A percentile compares a stretch with the other conserved stretches of the same genome.
These are phyloP conservation scores for Oriolus oriolus DNA, from an alignment of 2,113 vertebrate genomes.

Conservation along the genomic window DNA sequence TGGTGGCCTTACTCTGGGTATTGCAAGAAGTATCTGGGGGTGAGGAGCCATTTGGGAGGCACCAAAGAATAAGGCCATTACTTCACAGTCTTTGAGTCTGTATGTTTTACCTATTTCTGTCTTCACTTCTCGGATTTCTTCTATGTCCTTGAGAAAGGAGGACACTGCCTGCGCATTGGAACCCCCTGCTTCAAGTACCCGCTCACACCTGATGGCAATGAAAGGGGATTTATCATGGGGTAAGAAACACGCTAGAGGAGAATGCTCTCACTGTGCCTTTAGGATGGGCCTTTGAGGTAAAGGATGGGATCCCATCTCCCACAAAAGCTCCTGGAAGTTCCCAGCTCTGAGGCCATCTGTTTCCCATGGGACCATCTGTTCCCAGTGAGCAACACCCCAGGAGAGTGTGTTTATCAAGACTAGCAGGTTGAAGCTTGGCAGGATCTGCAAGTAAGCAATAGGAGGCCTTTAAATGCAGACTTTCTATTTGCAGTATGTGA, in stretches of 20 bases:
- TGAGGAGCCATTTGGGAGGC: neutral
- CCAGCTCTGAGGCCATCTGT: constrained; percentile 5
- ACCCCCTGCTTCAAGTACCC: neutral
- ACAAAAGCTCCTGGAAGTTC: constrained; percentile 23
- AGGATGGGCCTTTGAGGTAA: neutral
- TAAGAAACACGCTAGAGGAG: neutral
- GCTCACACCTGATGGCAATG: neutral
- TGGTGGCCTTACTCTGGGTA: neutral
- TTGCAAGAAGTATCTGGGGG: neutral
- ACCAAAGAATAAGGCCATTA: neutral
- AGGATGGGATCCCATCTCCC: neutral
- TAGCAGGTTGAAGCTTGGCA: constrained; percentile 47
- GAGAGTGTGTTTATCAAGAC: constrained; percentile 28
- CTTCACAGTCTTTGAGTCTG: neutral
- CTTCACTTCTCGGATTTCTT: neutral
- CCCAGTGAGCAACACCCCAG: neutral
- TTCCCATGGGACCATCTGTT: constrained; percentile 40
- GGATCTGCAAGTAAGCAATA: constrained; percentile 31
- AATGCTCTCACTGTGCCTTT: neutral
- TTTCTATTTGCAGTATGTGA: constrained; percentile 43
- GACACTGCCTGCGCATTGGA: neutral
- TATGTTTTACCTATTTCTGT: neutral
- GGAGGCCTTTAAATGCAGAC: constrained; percentile 32
- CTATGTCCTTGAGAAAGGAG: neutral
- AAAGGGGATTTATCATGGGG: neutral